A percentile compares a stretch with the other conserved stretches of the same genome.
Conservation (phyloP, 2,797 vertebrate genomes). For the Hypotaenidia okinawae region DNA sequence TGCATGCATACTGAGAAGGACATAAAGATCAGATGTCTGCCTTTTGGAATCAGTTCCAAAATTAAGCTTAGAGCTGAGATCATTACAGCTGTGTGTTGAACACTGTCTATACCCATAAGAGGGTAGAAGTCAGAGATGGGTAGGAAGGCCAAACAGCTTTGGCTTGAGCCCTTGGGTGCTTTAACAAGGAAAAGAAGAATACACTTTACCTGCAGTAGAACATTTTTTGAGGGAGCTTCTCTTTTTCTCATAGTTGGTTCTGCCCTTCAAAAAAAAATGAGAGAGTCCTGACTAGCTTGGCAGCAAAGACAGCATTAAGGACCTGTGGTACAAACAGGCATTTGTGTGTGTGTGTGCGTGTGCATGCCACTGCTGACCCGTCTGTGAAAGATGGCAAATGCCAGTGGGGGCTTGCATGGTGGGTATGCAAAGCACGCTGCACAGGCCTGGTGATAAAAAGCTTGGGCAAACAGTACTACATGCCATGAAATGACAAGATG, state of each 20-base stretch:
- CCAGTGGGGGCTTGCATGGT: background rate
- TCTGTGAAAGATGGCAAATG: background rate
- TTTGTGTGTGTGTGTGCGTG: background rate
- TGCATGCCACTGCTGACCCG: background rate
- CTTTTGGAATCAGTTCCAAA: background rate
- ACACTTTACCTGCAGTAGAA: background rate
- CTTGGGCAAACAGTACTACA: constrained; percentile 17
- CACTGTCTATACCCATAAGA: background rate
- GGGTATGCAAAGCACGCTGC: constrained; percentile 12
- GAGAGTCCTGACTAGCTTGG: background rate
- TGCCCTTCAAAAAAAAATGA: background rate
- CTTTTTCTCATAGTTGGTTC: background rate
- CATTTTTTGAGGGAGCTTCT: background rate
- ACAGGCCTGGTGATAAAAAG: background rate
- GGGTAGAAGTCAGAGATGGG: background rate
- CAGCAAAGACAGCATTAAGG: background rate
- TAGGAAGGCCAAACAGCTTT: constrained; percentile 13
- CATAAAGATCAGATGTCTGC: background rate
- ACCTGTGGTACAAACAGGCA: background rate
- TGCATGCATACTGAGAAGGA: background rate
- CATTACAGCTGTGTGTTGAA: background rate
- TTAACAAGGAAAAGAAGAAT: background rate
- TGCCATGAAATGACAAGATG: background rate
- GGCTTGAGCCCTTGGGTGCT: background rate
- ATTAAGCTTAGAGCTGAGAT: background rate